Evolutionary conservation across 1,140 invertebrate genomes (phyloP).

Genomic region (Streblospio benedicti): DNA sequence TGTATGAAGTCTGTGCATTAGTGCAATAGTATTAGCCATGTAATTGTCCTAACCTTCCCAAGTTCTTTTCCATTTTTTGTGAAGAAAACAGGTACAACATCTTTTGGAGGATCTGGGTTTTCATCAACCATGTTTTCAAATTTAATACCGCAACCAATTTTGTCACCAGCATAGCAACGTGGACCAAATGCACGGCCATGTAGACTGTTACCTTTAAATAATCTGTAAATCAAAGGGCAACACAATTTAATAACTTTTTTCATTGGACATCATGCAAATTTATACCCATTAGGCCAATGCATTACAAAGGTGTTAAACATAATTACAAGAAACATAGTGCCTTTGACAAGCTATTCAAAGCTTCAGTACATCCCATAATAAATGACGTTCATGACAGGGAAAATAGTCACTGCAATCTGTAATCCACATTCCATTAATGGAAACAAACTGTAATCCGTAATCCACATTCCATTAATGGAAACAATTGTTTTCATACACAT

Average conservation of each 20-base stretch:
- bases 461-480: no score
- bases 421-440: no score
- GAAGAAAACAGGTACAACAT: slow-evolving; percentile 47
- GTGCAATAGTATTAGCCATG: no score
- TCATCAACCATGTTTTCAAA: slow-evolving; percentile 33
- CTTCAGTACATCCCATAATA: not conserved
- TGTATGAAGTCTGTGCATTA: no score
- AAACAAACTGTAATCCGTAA: no score
- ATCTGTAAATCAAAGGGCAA: slow-evolving; percentile 8
- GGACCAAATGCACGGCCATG: slow-evolving; percentile 44
- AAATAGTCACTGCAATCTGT: no score
- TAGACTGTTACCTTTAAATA: slow-evolving; percentile 26
- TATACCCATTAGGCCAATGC: no score
- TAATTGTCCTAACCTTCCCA: no score
- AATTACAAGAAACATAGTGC: not conserved
- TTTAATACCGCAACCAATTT: slow-evolving; percentile 50
- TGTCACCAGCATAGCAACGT: slow-evolving; percentile 46
- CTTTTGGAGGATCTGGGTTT: slow-evolving; percentile 21
- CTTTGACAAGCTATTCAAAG: not conserved
- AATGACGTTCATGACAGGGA: no score
- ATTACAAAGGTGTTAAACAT: no score
- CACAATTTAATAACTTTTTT: not conserved
- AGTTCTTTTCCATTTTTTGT: slow-evolving; percentile 51
- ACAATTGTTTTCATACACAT: no score
- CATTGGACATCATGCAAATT: slow-evolving; percentile 1